Percentiles rank a stretch among this genome's conserved stretches.
phyloP scores from a whole-genome alignment of 1,140 invertebrate species.

The Drosophila ogumai region DNA sequence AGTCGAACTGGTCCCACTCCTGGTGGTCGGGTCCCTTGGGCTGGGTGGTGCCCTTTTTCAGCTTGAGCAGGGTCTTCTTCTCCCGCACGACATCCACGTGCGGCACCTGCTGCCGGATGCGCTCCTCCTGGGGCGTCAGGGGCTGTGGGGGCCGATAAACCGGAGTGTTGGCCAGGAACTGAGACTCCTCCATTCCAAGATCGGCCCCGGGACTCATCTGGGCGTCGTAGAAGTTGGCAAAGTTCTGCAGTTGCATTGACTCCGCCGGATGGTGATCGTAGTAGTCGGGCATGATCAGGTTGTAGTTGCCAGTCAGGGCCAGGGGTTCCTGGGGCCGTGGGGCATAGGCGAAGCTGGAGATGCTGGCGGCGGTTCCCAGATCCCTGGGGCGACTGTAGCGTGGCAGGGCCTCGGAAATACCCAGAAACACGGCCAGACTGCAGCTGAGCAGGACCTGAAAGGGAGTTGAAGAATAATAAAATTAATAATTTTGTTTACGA shows the following conservation, averaged over 20 bases:
- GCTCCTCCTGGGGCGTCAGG: conserved; percentile 47
- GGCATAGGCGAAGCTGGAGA: conserved; percentile 53
- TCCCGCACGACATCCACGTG: conserved; percentile 54
- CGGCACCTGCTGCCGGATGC: conserved; percentile 55
- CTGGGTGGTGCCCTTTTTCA: conserved; percentile 72
- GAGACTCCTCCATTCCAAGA: conserved; percentile 75
- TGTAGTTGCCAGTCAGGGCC: conserved; percentile 64
- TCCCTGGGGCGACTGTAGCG: conserved; percentile 59
- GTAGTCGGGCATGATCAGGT: conserved; percentile 78
- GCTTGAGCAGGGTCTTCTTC: conserved; percentile 55
- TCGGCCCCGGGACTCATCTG: conserved; percentile 57
- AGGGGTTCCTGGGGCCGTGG: conserved; percentile 59
- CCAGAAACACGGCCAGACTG: conserved; percentile 25
- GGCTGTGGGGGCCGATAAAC: conserved; percentile 61
- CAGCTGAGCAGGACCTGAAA: conserved; percentile 15
- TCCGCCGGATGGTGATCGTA: conserved; percentile 75
- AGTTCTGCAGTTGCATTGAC: conserved; percentile 79
- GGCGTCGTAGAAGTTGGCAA: conserved; percentile 68
- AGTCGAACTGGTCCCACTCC: conserved; percentile 82
- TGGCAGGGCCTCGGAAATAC: conserved; percentile 41
- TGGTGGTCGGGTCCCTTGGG: conserved; percentile 51
- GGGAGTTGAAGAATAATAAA: not conserved
- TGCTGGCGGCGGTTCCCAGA: conserved; percentile 37
- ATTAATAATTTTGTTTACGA: not conserved
- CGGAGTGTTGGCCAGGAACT: conserved; percentile 58